Evolutionary conservation across 2,888 invertebrate species (phyloP).

Genomic region (Candidula unifasciata): DNA sequence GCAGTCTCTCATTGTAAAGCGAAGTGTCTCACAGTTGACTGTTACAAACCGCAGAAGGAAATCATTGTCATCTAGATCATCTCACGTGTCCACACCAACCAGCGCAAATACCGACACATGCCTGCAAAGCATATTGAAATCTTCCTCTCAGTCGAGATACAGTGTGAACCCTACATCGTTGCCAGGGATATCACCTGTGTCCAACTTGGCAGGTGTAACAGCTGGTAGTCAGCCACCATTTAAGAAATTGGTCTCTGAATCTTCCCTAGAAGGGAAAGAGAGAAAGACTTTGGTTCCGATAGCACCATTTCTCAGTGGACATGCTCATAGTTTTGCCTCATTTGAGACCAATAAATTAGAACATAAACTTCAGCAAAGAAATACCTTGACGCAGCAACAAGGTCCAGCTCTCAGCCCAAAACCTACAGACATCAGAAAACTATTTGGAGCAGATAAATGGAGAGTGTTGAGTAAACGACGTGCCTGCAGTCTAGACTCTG

Average conservation of each 20-base stretch:
- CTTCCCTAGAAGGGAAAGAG: constrained; percentile 20
- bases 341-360: constrained; percentile 44
- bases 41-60: not conserved
- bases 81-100: not conserved
- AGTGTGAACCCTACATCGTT: not conserved
- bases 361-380: constrained; percentile 6
- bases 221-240: not conserved
- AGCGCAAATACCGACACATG: not conserved
- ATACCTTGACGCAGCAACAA: not conserved
- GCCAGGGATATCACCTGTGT: not conserved
- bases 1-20: constrained; percentile 45
- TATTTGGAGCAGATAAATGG: not conserved
- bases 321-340: constrained; percentile 48
- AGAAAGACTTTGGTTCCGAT: constrained; percentile 46
- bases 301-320: constrained; percentile 47
- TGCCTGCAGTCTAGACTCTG: constrained; percentile 44
- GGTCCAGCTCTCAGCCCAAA: not conserved
- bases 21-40: constrained; percentile 26
- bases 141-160: not conserved
- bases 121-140: not conserved
- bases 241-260: constrained; percentile 3
- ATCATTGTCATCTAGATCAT: constrained; percentile 21
- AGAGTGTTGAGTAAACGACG: not conserved
- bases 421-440: not conserved
- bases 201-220: not conserved